Conservation (phyloP, 2,888 invertebrate genomes). For the Brachyptera putata region DNA sequence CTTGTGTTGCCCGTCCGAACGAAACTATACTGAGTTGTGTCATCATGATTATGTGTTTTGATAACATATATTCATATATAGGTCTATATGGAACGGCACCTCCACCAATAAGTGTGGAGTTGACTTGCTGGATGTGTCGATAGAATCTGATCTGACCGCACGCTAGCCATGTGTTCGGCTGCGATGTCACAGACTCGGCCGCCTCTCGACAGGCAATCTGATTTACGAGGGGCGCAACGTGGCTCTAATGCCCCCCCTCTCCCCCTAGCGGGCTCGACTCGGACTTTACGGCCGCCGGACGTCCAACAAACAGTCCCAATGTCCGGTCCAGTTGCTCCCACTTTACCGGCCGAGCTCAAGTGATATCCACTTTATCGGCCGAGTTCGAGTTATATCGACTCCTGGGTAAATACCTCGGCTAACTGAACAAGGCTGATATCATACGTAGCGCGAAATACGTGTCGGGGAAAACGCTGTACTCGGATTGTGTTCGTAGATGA, state of each 20-base stretch:
- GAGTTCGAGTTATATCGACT: not conserved
- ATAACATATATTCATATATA: no score
- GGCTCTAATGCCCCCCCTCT: constrained; percentile 43
- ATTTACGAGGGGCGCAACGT: constrained; percentile 4
- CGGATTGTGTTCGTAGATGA: no score
- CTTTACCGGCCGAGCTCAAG: not conserved
- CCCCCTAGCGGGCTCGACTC: constrained; percentile 39
- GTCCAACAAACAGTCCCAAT: constrained; percentile 3
- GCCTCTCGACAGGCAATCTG: constrained; percentile 6
- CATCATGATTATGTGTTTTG: no score
- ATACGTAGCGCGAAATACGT: no score
- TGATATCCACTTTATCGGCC: not conserved
- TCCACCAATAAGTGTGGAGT: not conserved
- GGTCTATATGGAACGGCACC: not conserved
- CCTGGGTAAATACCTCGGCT: not conserved
- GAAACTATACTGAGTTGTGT: no score
- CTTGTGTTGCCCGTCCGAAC: no score
- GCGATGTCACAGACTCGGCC: no score
- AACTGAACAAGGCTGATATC: no score
- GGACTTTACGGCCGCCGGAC: not conserved
- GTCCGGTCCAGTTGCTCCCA: not conserved
- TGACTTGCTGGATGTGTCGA: no score
- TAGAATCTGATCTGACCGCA: no score
- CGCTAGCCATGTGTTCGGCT: no score
- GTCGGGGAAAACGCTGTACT: no score